Conservation (phyloP, 2,888 invertebrate genomes). For the Bibio marci region DNA sequence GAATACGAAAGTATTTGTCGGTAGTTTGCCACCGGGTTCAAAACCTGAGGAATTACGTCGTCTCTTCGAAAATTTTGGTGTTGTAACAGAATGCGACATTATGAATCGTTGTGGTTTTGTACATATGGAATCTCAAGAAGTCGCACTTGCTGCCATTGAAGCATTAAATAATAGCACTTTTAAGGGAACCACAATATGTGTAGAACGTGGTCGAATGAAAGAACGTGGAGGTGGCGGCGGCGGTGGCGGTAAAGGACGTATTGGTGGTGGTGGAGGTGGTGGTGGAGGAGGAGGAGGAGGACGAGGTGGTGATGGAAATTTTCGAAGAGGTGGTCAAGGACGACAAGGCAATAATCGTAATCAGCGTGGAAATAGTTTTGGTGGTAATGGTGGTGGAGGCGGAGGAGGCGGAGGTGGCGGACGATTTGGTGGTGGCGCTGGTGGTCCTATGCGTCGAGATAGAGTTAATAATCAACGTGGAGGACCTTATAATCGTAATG, state of each 20-base stretch:
- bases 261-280: constrained; percentile 20
- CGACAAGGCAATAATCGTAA: constrained; percentile 13
- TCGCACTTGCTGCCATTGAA: constrained; percentile 66
- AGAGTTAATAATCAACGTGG: constrained; percentile 10
- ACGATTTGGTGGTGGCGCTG: constrained; percentile 26
- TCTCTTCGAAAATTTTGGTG: constrained; percentile 72
- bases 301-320: constrained; percentile 22
- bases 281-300: constrained; percentile 25
- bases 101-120: constrained; percentile 91
- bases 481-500: constrained; percentile 9
- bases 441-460: constrained; percentile 16
- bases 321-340: constrained; percentile 13
- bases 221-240: constrained; percentile 42
- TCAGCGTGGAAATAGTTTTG: constrained; percentile 14
- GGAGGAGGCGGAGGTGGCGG: constrained; percentile 21
- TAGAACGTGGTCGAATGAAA: constrained; percentile 67
- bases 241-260: constrained; percentile 31
- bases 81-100: constrained; percentile 85
- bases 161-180: constrained; percentile 66
- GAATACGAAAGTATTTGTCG: constrained; percentile 83
- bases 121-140: constrained; percentile 68
- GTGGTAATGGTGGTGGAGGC: constrained; percentile 12
- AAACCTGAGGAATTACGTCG: constrained; percentile 65
- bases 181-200: constrained; percentile 69
- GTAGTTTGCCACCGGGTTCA: constrained; percentile 73